Conservation (phyloP, 2,888 invertebrate species). For the Allygus modestus region DNA sequence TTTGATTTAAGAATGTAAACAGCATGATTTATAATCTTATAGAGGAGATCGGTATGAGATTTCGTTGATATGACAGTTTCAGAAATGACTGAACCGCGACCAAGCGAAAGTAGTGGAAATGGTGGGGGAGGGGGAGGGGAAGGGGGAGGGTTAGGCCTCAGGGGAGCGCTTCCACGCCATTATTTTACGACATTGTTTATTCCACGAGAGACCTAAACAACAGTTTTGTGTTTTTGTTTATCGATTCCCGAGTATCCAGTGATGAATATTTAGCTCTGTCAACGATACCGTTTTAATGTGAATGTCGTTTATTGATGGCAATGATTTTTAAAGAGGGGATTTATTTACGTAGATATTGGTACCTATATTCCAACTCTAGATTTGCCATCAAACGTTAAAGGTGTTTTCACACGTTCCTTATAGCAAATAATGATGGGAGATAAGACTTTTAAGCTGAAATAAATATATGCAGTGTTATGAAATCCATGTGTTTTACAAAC, state of each 20-base stretch:
- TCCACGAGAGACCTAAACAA: conserved; percentile 48
- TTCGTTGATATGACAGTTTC: neutral
- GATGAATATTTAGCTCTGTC: conserved; percentile 40
- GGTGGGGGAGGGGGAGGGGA: conserved; percentile 6
- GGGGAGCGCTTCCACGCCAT: conserved; percentile 7
- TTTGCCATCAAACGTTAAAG: too few relatives aligned
- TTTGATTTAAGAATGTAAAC: too few relatives aligned
- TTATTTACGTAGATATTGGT: neutral
- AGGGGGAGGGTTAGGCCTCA: neutral
- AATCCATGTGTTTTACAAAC: too few relatives aligned
- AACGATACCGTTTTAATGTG: neutral
- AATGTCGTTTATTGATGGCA: neutral
- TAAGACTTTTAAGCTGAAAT: too few relatives aligned
- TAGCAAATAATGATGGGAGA: too few relatives aligned
- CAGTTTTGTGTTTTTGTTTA: conserved; percentile 44
- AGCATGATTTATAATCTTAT: too few relatives aligned
- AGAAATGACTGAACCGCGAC: neutral
- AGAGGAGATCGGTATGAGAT: neutral
- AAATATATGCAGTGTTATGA: too few relatives aligned
- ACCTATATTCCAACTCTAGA: too few relatives aligned
- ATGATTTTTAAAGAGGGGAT: conserved; percentile 7
- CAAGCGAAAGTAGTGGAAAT: neutral
- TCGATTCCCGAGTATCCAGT: neutral
- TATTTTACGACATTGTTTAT: conserved; percentile 52
- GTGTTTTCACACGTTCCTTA: too few relatives aligned